phyloP scores from a whole-genome alignment of 2,113 vertebrate species.

The Chaetodon trifascialis region DNA sequence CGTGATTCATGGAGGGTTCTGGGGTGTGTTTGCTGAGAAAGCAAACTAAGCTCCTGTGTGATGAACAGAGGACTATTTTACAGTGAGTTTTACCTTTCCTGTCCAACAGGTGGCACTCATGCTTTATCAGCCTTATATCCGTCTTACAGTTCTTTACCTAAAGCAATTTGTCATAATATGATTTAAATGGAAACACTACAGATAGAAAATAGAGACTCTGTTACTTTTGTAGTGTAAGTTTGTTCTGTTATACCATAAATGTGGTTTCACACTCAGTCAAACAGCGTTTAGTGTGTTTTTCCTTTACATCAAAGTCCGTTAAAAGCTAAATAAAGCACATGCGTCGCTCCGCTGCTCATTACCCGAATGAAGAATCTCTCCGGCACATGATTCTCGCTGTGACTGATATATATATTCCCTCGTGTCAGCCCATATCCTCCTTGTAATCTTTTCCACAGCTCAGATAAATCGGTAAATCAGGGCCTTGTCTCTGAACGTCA shows the following conservation, averaged over 20 bases:
- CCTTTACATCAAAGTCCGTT: not conserved
- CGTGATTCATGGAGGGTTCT: not conserved
- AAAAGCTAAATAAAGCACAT: not conserved
- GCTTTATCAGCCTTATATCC: constrained; percentile 2
- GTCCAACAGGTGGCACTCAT: constrained; percentile 66
- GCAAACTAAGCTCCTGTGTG: constrained; percentile 1
- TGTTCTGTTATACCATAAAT: not conserved
- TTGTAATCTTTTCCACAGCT: constrained; percentile 38
- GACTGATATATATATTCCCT: constrained; percentile 38
- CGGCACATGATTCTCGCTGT: not conserved
- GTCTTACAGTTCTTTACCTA: too few species aligned
- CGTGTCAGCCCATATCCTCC: not conserved
- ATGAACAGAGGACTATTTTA: not conserved
- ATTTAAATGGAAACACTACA: not conserved
- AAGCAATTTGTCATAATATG: constrained; percentile 4
- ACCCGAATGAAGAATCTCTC: constrained; percentile 18
- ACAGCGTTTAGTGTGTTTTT: not conserved
- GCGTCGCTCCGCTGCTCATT: not conserved
- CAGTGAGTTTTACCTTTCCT: not conserved
- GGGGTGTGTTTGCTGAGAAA: constrained; percentile 16
- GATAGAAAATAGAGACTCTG: not conserved
- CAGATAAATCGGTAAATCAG: constrained; percentile 60
- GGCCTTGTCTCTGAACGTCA: constrained; percentile 38
- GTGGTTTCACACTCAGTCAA: not conserved
- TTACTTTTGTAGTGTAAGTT: not conserved